These are phyloP conservation scores for Coryphaenoides rupestris DNA, from an alignment of 2,113 vertebrate species.

Conservation along the genomic window DNA sequence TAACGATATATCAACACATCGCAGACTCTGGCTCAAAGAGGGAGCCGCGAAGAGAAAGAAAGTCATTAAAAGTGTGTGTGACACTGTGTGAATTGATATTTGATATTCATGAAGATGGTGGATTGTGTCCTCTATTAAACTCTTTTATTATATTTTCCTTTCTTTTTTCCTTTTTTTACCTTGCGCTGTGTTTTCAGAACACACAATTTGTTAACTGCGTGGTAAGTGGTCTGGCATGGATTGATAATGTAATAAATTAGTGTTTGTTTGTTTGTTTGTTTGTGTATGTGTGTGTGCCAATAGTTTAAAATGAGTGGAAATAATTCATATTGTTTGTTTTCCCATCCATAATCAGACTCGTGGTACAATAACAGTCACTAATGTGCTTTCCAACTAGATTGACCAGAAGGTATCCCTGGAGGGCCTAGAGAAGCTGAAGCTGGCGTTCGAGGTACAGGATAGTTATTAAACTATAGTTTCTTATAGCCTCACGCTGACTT, in stretches of 20 bases:
- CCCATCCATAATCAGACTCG: too few species aligned
- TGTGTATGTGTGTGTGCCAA: not conserved
- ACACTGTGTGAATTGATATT: too few species aligned
- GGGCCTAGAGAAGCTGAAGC: conserved; percentile 65
- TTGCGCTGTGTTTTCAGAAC: conserved; percentile 29
- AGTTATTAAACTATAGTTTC: too few species aligned
- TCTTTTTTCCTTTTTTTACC: not conserved
- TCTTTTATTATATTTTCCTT: too few species aligned
- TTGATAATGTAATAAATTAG: conserved; percentile 20
- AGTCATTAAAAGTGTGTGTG: conserved; percentile 23
- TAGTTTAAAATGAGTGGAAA: too few species aligned
- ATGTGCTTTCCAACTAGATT: conserved; percentile 42
- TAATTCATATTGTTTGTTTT: too few species aligned
- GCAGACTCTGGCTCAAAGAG: conserved; percentile 32
- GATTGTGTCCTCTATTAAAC: not conserved
- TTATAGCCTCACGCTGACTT: too few species aligned
- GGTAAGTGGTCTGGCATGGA: conserved; percentile 27
- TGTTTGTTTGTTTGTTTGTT: not conserved
- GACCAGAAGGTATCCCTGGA: conserved; percentile 69
- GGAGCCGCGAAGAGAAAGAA: conserved; percentile 34
- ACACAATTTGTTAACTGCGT: conserved; percentile 52
- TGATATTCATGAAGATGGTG: conserved; percentile 7
- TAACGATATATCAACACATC: conserved; percentile 41
- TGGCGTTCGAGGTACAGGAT: conserved; percentile 73
- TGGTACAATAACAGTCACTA: not conserved